Conservation (phyloP, 1,140 invertebrate genomes). For the Hirudo medicinalis region DNA sequence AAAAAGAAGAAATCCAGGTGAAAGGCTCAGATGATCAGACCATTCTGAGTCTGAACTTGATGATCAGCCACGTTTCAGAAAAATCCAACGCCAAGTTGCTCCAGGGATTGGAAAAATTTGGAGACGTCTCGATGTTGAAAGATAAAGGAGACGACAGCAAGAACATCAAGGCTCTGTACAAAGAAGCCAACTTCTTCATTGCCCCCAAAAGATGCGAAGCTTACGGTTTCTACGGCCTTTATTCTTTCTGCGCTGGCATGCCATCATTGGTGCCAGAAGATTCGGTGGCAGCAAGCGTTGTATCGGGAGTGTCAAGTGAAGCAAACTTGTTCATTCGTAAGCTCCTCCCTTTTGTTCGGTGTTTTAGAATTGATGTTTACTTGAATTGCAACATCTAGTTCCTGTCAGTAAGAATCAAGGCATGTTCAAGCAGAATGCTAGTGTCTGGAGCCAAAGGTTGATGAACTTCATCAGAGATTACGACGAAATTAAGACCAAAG, state of each 20-base stretch:
- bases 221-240: conserved; percentile 17
- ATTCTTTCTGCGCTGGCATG: conserved; percentile 18
- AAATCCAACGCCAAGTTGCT: not conserved
- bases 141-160: not conserved
- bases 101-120: not conserved
- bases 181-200: conserved; percentile 7
- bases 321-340: too few relatives aligned
- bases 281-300: not conserved
- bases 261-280: conserved; percentile 19
- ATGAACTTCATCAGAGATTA: conserved; percentile 7
- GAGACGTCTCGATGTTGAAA: not conserved
- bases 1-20: not conserved
- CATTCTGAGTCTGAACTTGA: not conserved
- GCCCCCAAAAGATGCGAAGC: conserved; percentile 18
- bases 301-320: conserved; percentile 1
- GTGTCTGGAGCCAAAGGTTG: conserved; percentile 16
- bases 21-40: not conserved
- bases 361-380: not conserved
- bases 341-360: too few relatives aligned
- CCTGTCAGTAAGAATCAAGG: conserved; percentile 12
- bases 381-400: conserved; percentile 1
- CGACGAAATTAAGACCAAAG: conserved; percentile 7
- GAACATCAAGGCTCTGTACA: not conserved
- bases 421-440: conserved; percentile 20
- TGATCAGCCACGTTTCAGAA: not conserved